Evolutionary conservation across 2,888 invertebrate genomes (phyloP).

Genomic region (Watsonalla cultraria): DNA sequence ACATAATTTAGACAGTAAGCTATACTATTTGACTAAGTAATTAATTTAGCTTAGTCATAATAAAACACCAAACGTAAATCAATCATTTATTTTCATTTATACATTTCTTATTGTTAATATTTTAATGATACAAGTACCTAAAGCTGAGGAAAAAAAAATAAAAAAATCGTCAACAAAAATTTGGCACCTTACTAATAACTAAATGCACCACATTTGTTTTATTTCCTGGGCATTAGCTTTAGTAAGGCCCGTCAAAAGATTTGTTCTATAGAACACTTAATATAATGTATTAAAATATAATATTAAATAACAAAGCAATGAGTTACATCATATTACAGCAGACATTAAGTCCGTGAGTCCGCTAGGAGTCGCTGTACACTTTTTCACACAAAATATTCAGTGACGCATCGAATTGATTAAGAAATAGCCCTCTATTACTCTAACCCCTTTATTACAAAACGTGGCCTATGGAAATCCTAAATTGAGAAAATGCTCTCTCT

Average conservation of each 20-base stretch:
- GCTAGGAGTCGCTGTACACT: no score
- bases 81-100: slow-evolving; percentile 31
- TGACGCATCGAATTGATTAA: no score
- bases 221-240: background rate
- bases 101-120: slow-evolving; percentile 30
- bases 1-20: no score
- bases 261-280: background rate
- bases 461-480: no score
- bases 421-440: no score
- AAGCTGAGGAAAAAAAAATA: background rate
- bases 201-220: background rate
- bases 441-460: no score
- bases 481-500: no score
- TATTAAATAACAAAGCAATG: slow-evolving; percentile 1
- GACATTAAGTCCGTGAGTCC: background rate
- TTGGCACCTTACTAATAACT: background rate
- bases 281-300: background rate
- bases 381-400: no score
- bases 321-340: background rate
- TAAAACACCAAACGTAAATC: slow-evolving; percentile 14
- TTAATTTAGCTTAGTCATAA: no score
- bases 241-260: background rate
- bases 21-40: no score
- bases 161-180: background rate
- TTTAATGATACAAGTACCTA: slow-evolving; percentile 16